phyloP scores from a whole-genome alignment of 2,888 invertebrate species.

The Mystacides longicornis region DNA sequence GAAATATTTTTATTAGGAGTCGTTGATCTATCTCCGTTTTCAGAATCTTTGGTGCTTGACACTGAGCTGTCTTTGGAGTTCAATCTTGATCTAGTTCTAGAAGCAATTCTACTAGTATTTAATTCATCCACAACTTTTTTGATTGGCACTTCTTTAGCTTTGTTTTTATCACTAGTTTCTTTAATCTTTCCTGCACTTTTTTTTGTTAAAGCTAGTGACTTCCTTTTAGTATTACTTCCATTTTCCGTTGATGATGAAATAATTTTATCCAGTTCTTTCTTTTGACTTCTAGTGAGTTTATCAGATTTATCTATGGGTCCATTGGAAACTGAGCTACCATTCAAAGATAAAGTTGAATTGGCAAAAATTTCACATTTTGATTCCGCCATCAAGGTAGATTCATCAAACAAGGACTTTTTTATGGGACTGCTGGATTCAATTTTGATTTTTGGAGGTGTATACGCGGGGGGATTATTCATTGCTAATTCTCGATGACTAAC shows the following conservation, averaged over 20 bases:
- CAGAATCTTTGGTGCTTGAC: background rate
- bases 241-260: background rate
- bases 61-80: background rate
- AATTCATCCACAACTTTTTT: background rate
- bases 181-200: conserved; percentile 31
- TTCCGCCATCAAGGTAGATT: conserved; percentile 11
- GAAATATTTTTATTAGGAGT: background rate
- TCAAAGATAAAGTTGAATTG: conserved; percentile 3
- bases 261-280: conserved; percentile 3
- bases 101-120: background rate
- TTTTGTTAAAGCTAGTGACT: conserved; percentile 22
- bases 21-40: background rate
- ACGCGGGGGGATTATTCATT: background rate
- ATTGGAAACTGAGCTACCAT: background rate
- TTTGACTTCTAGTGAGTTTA: background rate
- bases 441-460: conserved; percentile 1
- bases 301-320: background rate
- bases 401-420: conserved; percentile 9
- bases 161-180: conserved; percentile 30
- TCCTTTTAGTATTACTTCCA: conserved; percentile 4
- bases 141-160: conserved; percentile 24
- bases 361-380: conserved; percentile 2
- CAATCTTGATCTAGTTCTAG: background rate
- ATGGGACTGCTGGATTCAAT: background rate
- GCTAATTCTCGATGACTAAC: conserved; percentile 36